Conservation (phyloP, 2,888 invertebrate species). For the Stenodera caucasica region DNA sequence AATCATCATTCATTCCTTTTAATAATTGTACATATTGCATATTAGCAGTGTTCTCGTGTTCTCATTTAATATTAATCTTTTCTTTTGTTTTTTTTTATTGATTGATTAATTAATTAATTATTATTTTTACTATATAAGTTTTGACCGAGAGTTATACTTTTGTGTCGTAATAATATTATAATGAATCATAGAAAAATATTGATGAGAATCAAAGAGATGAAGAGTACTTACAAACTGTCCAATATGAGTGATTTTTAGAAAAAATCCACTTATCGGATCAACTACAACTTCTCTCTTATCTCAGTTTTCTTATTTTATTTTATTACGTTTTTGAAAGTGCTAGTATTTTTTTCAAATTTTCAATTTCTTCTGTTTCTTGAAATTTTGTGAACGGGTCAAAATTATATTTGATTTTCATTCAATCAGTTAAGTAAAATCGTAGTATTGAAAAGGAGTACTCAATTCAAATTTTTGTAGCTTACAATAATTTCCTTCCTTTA, state of each 20-base stretch:
- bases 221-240: constrained; percentile 53
- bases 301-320: constrained; percentile 14
- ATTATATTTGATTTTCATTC: neutral
- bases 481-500: too few relatives aligned
- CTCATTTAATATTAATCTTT: constrained; percentile 36
- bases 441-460: too few relatives aligned
- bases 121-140: neutral
- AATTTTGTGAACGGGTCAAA: constrained; percentile 9
- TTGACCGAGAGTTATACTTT: constrained; percentile 33
- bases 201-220: constrained; percentile 34
- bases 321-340: constrained; percentile 12
- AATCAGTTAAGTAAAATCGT: neutral
- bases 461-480: too few relatives aligned
- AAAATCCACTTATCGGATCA: neutral
- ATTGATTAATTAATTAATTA: constrained; percentile 17
- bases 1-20: constrained; percentile 53
- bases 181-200: too few relatives aligned
- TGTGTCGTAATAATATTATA: constrained; percentile 36
- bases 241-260: constrained; percentile 34
- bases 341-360: constrained; percentile 5
- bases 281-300: neutral
- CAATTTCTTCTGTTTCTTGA: neutral
- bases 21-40: constrained; percentile 48
- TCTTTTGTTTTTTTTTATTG: constrained; percentile 33
- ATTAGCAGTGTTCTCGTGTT: constrained; percentile 48